Evolutionary conservation across 2,888 invertebrate genomes (phyloP), one percentile per base, ranked within the genome.

Genomic region (Peribatodes rhomboidaria): DNA sequence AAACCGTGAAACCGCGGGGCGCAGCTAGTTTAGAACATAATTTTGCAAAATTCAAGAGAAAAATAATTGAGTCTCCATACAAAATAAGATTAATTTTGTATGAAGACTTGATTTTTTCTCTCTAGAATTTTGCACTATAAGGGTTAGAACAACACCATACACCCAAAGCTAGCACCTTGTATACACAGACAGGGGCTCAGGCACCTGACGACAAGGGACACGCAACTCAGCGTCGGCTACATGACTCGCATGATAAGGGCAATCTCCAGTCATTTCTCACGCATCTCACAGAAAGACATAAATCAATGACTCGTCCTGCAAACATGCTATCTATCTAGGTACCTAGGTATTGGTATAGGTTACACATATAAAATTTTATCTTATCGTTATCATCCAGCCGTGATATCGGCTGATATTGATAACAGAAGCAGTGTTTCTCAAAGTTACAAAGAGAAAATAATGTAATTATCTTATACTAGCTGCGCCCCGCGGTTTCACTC

Each of bases 331-430:
- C 41, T 49, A 53, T 42, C 10, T 31, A 42, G 27, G 22, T 46
- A 14, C 35, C 16, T 16, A 22, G 33, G 27, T 50, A 1, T 16
- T 11, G 3, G 1, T 16, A 16, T 2, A 27, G 14, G 37, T 22
- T 2, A 35, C 37, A 37, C 33, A 47, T 65, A 39, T 62, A 59
- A 62, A 46, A 49, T 49, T 18, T 49, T 67, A 75, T 73, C 68
- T 81, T 79, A 82, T 82, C 78, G 55, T 47, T 57, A 61, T 61
- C 31, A 41, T n/a, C 53, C 52, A 65, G 67, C 64, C 54, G 31
- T 73, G 70, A 73, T 77, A 73, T 72, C 67, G 57, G 62, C 74
- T 72, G 76, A 75, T 73, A 72, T 65, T 71, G 86, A 86, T 85
- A 85, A 79, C 70, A 42, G 3, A 55, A 52, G 31, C 77, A 49